A percentile compares a stretch with the other conserved stretches of the same genome.
phyloP scores from a whole-genome alignment of 1,140 invertebrate species.

The Drosophila arizonae region DNA sequence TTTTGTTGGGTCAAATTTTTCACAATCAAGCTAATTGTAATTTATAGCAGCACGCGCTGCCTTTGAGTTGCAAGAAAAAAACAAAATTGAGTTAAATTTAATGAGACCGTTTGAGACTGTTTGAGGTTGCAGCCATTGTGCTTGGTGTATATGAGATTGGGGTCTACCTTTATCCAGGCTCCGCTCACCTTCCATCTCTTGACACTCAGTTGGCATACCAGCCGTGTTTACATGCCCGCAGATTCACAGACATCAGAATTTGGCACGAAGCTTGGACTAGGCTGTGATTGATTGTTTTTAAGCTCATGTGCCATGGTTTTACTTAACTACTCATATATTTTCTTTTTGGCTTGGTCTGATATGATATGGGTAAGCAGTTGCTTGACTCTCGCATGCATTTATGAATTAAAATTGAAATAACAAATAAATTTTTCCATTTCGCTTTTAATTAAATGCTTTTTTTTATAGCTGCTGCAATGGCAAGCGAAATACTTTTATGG shows the following conservation, averaged over 20 bases:
- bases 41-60: slow-evolving; percentile 61
- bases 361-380: slow-evolving; percentile 51
- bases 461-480: background rate
- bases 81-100: slow-evolving; percentile 73
- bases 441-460: slow-evolving; percentile 15
- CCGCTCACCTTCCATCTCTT: slow-evolving; percentile 7
- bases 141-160: slow-evolving; percentile 17
- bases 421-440: background rate
- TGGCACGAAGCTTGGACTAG: slow-evolving; percentile 7
- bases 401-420: slow-evolving; percentile 6
- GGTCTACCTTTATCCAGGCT: slow-evolving; percentile 25
- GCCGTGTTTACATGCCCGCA: slow-evolving; percentile 49
- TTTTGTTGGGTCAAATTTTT: slow-evolving; percentile 57
- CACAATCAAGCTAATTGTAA: slow-evolving; percentile 77
- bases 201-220: slow-evolving; percentile 13
- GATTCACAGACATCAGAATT: slow-evolving; percentile 10
- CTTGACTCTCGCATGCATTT: slow-evolving; percentile 20
- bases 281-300: slow-evolving; percentile 57
- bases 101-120: slow-evolving; percentile 52
- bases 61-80: slow-evolving; percentile 35
- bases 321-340: slow-evolving; percentile 11
- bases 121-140: slow-evolving; percentile 23
- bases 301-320: slow-evolving; percentile 13
- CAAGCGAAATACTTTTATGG: background rate
- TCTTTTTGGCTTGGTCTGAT: slow-evolving; percentile 2